These are phyloP conservation scores for Lissonota sp. DNA, from an alignment of 2,888 invertebrate species.

Conservation along the genomic window DNA sequence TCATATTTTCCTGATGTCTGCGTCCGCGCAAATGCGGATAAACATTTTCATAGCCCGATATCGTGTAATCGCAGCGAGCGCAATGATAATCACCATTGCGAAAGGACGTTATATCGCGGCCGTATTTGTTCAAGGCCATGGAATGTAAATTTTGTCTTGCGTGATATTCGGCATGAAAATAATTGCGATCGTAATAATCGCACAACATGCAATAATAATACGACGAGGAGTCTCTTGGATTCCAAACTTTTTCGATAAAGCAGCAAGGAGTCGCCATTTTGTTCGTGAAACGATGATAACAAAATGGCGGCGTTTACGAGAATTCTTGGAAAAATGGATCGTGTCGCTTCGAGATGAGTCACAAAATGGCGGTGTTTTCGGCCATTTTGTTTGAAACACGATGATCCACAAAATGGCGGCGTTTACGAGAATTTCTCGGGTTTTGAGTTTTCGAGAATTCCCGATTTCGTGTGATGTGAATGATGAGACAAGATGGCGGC, in stretches of 20 bases:
- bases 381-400: no score
- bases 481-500: no score
- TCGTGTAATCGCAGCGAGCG: background rate
- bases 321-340: no score
- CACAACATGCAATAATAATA: background rate
- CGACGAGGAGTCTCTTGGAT: background rate
- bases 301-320: background rate
- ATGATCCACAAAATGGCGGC: no score
- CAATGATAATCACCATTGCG: background rate
- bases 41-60: background rate
- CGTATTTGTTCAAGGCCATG: background rate
- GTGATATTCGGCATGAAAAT: background rate
- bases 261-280: background rate
- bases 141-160: background rate
- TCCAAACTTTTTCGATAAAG: no score
- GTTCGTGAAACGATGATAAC: background rate
- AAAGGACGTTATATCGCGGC: background rate
- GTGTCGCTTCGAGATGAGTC: conserved; percentile 3
- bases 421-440: no score
- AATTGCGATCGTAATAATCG: background rate
- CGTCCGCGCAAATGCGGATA: background rate
- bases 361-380: conserved; percentile 9
- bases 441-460: no score
- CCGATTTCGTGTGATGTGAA: no score
- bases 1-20: no score